phyloP scores from a whole-genome alignment of 2,113 vertebrate genomes.

The Eidolon helvum region DNA sequence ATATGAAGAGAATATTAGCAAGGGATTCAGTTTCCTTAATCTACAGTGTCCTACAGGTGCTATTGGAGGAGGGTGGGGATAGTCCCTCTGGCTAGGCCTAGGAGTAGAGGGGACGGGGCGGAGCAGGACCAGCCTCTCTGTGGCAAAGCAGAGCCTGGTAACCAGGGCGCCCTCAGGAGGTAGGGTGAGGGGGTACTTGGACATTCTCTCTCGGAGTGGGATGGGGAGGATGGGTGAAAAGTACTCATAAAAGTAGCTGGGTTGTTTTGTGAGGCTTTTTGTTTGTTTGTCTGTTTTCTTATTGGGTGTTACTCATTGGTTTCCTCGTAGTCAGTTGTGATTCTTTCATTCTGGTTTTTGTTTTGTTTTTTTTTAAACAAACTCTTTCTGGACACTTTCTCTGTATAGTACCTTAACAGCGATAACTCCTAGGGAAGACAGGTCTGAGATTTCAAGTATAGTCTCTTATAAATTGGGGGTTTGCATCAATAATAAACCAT shows the following conservation, averaged over 20 bases:
- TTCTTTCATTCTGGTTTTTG: not conserved
- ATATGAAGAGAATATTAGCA: not conserved
- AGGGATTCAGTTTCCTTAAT: not conserved
- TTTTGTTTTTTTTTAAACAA: not conserved
- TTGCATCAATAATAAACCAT: not conserved
- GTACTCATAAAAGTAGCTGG: not conserved
- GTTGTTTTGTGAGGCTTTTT: not conserved
- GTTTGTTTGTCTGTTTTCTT: not conserved
- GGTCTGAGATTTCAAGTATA: not conserved
- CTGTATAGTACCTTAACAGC: not conserved
- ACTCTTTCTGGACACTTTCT: not conserved
- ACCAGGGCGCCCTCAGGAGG: not conserved
- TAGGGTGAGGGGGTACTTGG: not conserved
- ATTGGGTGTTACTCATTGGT: not conserved
- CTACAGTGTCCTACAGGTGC: conserved; percentile 56
- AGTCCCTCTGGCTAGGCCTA: not conserved
- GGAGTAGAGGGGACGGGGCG: not conserved
- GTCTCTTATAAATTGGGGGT: not conserved
- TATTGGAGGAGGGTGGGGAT: not conserved
- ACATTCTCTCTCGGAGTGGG: not conserved
- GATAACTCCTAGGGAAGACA: not conserved
- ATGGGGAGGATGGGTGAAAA: not conserved
- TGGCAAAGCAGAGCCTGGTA: not conserved
- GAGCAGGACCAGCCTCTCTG: not conserved
- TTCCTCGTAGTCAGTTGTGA: not conserved